phyloP scores from a whole-genome alignment of 2,888 invertebrate genomes.

The Camptogramma bilineatum region DNA sequence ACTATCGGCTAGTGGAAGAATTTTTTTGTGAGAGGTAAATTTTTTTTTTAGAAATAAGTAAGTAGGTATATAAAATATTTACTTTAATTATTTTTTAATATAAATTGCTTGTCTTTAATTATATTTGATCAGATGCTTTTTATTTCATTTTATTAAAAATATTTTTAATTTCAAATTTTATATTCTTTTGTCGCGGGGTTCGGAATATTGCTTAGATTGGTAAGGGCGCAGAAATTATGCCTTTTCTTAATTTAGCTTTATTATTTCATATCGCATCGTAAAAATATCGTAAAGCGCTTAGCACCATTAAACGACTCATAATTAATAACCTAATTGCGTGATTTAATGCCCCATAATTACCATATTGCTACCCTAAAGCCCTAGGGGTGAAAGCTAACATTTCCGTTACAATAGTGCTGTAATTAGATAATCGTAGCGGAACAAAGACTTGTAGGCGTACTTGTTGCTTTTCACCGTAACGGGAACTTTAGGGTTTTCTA shows the following conservation, averaged over 20 bases:
- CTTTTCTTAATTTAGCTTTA: neutral
- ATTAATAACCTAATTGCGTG: conserved; percentile 6
- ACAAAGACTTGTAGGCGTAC: conserved; percentile 58
- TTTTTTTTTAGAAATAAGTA: neutral
- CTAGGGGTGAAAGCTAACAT: conserved; percentile 24
- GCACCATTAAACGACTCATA: conserved; percentile 6
- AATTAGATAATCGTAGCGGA: conserved; percentile 49
- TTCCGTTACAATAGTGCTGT: conserved; percentile 37
- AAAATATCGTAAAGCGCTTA: neutral
- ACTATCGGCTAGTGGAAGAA: conserved; percentile 2
- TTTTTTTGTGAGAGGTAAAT: conserved; percentile 21
- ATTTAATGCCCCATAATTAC: conserved; percentile 19
- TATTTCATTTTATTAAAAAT: neutral
- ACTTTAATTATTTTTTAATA: neutral
- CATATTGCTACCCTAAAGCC: conserved; percentile 23
- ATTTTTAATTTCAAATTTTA: too few species aligned
- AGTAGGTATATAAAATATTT: neutral
- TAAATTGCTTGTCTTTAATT: neutral
- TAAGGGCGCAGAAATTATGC: neutral
- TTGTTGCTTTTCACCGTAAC: conserved; percentile 63
- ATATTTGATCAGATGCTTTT: neutral
- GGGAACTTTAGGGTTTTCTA: conserved; percentile 9
- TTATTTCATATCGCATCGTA: neutral
- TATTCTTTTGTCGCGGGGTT: neutral
- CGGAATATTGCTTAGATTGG: neutral